Conservation (phyloP, 2,888 invertebrate genomes). For the Aphidius colemani region DNA sequence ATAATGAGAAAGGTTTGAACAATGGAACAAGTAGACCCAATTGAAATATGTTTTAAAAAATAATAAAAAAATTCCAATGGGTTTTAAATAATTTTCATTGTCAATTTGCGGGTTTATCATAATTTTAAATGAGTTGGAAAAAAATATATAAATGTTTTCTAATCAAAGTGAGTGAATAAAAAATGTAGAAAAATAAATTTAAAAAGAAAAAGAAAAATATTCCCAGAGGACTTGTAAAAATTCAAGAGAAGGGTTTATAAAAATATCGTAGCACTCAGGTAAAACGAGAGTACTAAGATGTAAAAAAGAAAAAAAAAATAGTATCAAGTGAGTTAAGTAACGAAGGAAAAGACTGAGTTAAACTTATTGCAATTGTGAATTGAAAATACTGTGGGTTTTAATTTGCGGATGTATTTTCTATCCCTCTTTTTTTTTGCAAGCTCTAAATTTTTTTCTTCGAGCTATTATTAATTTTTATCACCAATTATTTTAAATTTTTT, state of each 20-base stretch:
- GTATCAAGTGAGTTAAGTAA: conserved; percentile 34
- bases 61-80: neutral
- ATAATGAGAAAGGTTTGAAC: conserved; percentile 6
- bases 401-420: conserved; percentile 22
- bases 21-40: neutral
- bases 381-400: conserved; percentile 47
- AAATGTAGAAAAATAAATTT: conserved; percentile 11
- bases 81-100: no score
- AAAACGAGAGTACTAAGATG: no score
- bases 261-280: conserved; percentile 19
- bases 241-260: conserved; percentile 24
- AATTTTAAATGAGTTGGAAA: no score
- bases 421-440: conserved; percentile 7
- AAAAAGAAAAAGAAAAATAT: conserved; percentile 15
- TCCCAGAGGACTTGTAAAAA: conserved; percentile 9
- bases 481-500: no score
- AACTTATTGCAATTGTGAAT: conserved; percentile 50
- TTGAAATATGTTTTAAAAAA: neutral
- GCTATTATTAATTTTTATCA: no score
- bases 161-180: conserved; percentile 8
- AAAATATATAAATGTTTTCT: no score
- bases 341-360: conserved; percentile 42
- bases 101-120: no score
- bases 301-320: no score
- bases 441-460: conserved; percentile 14